A percentile compares a stretch with the other conserved stretches of the same genome.
Evolutionary conservation across 1,140 invertebrate genomes (phyloP).

Genomic region (Drosophila bipectinata): DNA sequence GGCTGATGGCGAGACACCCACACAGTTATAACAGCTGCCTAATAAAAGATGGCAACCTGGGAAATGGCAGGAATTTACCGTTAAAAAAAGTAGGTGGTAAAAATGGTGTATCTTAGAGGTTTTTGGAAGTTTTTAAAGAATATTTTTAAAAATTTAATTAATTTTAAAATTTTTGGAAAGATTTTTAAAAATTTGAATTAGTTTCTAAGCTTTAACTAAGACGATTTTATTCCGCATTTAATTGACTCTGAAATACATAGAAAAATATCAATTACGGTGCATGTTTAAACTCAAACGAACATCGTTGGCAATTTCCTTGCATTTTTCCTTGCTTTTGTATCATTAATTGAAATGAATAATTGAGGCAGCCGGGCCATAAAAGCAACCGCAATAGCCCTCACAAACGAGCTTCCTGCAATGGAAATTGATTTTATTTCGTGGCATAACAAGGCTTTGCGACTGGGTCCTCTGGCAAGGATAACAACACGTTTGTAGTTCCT

Average conservation of each 20-base stretch:
- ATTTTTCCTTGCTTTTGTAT: slow-evolving; percentile 34
- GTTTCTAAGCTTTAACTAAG: too few species aligned
- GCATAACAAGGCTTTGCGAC: slow-evolving; percentile 22
- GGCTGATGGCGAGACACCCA: slow-evolving; percentile 4
- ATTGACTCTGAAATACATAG: too few species aligned
- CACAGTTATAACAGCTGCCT: slow-evolving; percentile 15
- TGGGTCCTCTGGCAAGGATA: slow-evolving; percentile 51
- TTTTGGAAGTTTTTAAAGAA: not conserved
- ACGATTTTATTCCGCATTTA: too few species aligned
- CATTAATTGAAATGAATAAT: slow-evolving; percentile 71
- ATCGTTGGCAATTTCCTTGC: slow-evolving; percentile 24
- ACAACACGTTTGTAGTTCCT: slow-evolving; percentile 52
- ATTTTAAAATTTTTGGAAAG: too few species aligned
- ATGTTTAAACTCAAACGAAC: slow-evolving; percentile 13
- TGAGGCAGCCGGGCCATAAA: slow-evolving; percentile 23
- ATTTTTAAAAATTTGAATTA: too few species aligned
- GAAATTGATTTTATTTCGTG: slow-evolving; percentile 65
- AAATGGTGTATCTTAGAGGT: not conserved
- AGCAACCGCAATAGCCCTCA: slow-evolving; percentile 17
- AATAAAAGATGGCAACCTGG: not conserved
- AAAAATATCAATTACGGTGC: not conserved
- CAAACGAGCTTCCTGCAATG: slow-evolving; percentile 41
- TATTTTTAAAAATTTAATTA: too few species aligned
- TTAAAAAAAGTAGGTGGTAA: not conserved
- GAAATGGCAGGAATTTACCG: not conserved